Evolutionary conservation across 2,888 invertebrate species (phyloP), one percentile per base, ranked within the genome.

Genomic region (Carterocephalus palaemon): DNA sequence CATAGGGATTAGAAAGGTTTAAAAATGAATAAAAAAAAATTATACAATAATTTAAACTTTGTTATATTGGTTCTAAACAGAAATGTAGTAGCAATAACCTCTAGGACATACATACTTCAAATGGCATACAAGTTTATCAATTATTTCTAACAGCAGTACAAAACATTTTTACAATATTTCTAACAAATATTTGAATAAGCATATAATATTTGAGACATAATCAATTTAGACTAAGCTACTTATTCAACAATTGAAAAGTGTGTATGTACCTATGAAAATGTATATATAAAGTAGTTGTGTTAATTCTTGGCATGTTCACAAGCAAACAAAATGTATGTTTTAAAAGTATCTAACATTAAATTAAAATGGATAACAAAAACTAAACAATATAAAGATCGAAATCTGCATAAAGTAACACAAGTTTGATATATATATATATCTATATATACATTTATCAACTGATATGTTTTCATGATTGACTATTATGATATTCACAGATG

Each of bases 31-130:
- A 49, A 47, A 34, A 26, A 46, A 33, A 61, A 60, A 73, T 7
- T 8, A 73, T 67, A 72, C 77, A 80, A 80, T 81, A 82, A 79
- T 77, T 80, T 81, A 78, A 70, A 61, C 61, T 71, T 72, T 70
- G 67, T 55, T 51, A 70, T 54, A 39, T 62, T 61, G 66, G 56
- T 56, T 67, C 67, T 75, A 75, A 76, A 74, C 65, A 67, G 67
- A 56, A 54, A 28, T 20, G 29, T 29, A 29, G 19, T 62, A 61
- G 60, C 63, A 64, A 66, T 73, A 67, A 67, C 54, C 60, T 66
- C 69, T 72, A 62, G 60, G 66, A n/a, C n/a, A n/a, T n/a, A n/a
- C 62, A 62, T 73, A n/a, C n/a, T n/a, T n/a, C n/a, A 75, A 70
- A 76, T 78, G 76, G 79, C 80, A 56, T 73, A 67, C 50, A 31